Base-by-base conservation (phyloP, 2,888 invertebrate species). In the Clostera curtula region DNA sequence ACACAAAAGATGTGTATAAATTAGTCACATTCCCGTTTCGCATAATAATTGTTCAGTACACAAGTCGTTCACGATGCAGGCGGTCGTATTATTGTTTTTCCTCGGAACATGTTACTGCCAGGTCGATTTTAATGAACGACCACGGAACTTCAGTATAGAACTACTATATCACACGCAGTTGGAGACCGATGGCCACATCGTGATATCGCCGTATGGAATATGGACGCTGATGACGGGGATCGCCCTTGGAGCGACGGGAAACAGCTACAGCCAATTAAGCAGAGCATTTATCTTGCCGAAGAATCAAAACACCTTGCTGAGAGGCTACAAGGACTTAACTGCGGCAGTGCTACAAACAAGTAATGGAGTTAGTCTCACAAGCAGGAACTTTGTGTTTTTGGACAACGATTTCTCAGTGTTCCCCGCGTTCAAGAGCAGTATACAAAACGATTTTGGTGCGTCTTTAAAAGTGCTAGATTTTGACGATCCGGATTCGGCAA, bases 221-320 rank as follows among this genome's bases (percentile, higher is more conserved):
- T 85, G 85, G 85, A 75, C 70, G 5, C 43, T 85, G n/a, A 65
- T 85, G 73, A 74, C 79, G 0, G 80, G 77, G 3, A 59, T 83
- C 3, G 67, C 82, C 0, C 39, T 80, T 12, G 83, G 83, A 9
- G 73, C 80, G 1, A 57, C 68, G 0, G 77, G 67, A 1, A 59
- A 67, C 19, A 77, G 73, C 39, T 71, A 64, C 43, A 46, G 25
- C 1, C 61, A 83, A 45, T 50, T 83, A 0, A 46, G 59, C 5
- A 51, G 50, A 34, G 69, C 82, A 5, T 75, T 80, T 29, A 58
- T 73, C 24, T 55, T 83, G 1, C 79, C 82, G 0, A 61, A 40
- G 16, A 62, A 59, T 10, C 48, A 49, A 11, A 47, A 35, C 7
- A 49, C 49, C 0, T 46, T 82, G 0, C 39, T 72, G 1, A 46